A percentile compares a stretch with the other conserved stretches of the same genome.
phyloP scores from a whole-genome alignment of 2,113 vertebrate species.

The Crotophaga sulcirostris region DNA sequence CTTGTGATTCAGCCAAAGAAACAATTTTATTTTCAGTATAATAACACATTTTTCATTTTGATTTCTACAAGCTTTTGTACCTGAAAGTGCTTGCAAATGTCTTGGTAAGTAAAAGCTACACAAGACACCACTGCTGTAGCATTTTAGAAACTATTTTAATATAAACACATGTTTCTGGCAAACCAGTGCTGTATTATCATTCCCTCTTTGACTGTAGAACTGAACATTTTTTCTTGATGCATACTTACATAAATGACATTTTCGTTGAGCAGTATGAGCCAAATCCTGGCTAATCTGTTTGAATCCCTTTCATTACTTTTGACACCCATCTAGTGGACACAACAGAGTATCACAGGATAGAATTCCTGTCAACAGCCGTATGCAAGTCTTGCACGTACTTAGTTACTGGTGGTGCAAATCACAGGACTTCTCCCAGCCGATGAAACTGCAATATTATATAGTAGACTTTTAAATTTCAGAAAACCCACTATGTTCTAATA shows the following conservation, averaged over 20 bases:
- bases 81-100: not conserved
- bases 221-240: not conserved
- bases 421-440: accelerated
- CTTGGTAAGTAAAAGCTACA: not conserved
- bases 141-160: not conserved
- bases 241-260: not conserved
- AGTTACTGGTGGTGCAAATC: not conserved
- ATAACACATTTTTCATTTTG: not conserved
- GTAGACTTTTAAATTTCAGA: not conserved
- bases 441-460: not conserved
- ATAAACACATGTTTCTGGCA: not conserved
- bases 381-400: not conserved
- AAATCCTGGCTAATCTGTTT: not conserved
- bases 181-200: not conserved
- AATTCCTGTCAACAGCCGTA: not conserved
- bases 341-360: not conserved
- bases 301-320: not conserved
- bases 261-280: not conserved
- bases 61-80: not conserved
- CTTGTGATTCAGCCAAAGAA: not conserved
- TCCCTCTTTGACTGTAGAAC: not conserved
- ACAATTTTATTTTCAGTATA: not conserved
- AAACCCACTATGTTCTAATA: not conserved
- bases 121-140: not conserved
- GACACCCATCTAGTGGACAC: slow-evolving; percentile 53